Conservation (phyloP, 2,888 invertebrate genomes). For the Helicoverpa assulta region DNA sequence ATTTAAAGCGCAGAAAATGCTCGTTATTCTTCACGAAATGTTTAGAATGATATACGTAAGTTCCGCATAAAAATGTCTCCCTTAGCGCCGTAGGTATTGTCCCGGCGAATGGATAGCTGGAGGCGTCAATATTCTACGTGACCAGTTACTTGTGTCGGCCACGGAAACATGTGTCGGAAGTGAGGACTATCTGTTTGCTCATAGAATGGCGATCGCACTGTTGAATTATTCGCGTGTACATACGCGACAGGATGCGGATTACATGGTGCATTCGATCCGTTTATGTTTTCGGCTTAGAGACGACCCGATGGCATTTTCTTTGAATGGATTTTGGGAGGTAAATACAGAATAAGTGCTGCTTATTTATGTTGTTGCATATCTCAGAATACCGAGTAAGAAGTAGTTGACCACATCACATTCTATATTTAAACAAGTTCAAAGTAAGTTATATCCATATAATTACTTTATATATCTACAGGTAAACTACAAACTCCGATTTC, state of each 20-base stretch:
- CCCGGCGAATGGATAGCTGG: conserved; percentile 82
- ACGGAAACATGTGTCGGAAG: conserved; percentile 90
- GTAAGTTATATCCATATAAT: neutral
- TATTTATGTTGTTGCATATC: too few relatives aligned
- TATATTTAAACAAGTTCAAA: conserved; percentile 3
- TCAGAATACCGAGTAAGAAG: too few relatives aligned
- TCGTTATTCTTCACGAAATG: conserved; percentile 62
- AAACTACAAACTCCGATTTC: conserved; percentile 11
- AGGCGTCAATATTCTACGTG: conserved; percentile 90
- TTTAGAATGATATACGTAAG: conserved; percentile 68
- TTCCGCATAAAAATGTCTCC: conserved; percentile 77
- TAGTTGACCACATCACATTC: neutral
- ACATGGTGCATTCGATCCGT: conserved; percentile 62
- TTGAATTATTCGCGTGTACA: conserved; percentile 83
- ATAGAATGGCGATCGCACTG: conserved; percentile 83
- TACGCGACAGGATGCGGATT: conserved; percentile 64
- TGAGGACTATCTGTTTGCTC: conserved; percentile 88
- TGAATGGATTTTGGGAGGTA: neutral
- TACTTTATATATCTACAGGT: conserved; percentile 7
- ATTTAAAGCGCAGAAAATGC: conserved; percentile 57
- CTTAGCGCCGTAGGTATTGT: conserved; percentile 79
- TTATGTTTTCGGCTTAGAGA: conserved; percentile 37
- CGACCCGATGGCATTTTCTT: conserved; percentile 4
- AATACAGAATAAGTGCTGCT: neutral
- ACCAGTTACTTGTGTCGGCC: conserved; percentile 85